Base-by-base conservation (phyloP, 2,113 vertebrate genomes). In the Mola mola region DNA sequence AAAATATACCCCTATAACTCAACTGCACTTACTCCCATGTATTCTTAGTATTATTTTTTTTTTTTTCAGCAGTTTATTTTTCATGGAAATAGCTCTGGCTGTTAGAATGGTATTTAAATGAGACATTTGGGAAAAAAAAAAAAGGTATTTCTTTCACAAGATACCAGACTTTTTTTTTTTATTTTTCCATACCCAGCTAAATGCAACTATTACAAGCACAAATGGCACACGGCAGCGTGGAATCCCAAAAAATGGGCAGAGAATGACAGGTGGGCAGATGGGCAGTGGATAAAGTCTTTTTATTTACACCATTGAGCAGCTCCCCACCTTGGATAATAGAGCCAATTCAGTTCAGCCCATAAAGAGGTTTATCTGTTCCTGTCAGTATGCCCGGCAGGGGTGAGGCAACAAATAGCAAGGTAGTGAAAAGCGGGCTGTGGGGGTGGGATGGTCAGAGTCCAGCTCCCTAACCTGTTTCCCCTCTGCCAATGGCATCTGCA, bases 251-350 rank as follows among this genome's bases (percentile, higher is more conserved):
- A 84, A 67, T 70, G 72, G 75, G 74, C 81, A 81, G 62, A 73
- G 63, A 79, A 63, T 83, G 78, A 85, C 69, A 71, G 84, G 60
- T 78, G 78, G 79, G 81, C 82, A 86, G 87, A 87, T 86, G 86
- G 83, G 71, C 87, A 83, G 71, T 72, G 86, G 89, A 88, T 90
- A 88, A 85, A 83, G 82, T 83, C 78, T 87, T 89, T n/a, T 88
- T 86, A 88, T 82, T 88, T 79, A 64, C 81, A 38, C 66, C 73
- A 86, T 69, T 85, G 83, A 89, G 85, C 78, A 75, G 86, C 86
- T 85, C 87, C 87, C 91, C 88, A 92, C 90, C 89, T 88, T 86
- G 79, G 86, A 91, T 91, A 91, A 92, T 90, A 79, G 87, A 90
- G 81, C 83, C 89, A 91, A 88, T 91, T 91, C 87, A 87, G 89